A percentile compares a stretch with the other conserved stretches of the same genome.
Evolutionary conservation across 2,888 invertebrate genomes (phyloP).

Genomic region (Leptothorax acervorum): DNA sequence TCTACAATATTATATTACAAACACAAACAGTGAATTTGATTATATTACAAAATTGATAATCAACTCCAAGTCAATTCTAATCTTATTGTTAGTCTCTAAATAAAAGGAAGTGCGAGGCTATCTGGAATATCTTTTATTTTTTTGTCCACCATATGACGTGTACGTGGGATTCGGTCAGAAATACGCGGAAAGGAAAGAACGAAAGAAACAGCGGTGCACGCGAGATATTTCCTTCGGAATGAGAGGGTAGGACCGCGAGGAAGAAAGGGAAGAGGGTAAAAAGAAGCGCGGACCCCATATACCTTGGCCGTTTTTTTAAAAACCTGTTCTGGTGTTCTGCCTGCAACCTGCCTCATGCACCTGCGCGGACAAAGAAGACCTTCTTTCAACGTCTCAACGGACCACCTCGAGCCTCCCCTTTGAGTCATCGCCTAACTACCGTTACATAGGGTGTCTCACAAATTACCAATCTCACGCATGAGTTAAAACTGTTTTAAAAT

Average conservation of each 20-base stretch:
- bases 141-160: slow-evolving; percentile 41
- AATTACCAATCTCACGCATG: background rate
- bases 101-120: background rate
- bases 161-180: slow-evolving; percentile 16
- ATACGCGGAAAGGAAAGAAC: slow-evolving; percentile 31
- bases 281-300: slow-evolving; percentile 64
- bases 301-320: slow-evolving; percentile 74
- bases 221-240: slow-evolving; percentile 30
- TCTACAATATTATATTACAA: background rate
- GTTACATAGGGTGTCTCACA: slow-evolving; percentile 61
- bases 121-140: background rate
- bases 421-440: slow-evolving; percentile 48
- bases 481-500: background rate
- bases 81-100: background rate
- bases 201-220: slow-evolving; percentile 18
- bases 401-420: slow-evolving; percentile 72
- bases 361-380: slow-evolving; percentile 77
- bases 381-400: slow-evolving; percentile 78
- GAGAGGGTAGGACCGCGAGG: slow-evolving; percentile 42
- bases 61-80: background rate
- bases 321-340: slow-evolving; percentile 79
- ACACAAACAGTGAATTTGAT: background rate
- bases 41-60: background rate
- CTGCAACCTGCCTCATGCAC: slow-evolving; percentile 81
- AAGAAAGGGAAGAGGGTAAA: slow-evolving; percentile 58